phyloP scores from a whole-genome alignment of 2,113 vertebrate species.

The Mixornis gularis region DNA sequence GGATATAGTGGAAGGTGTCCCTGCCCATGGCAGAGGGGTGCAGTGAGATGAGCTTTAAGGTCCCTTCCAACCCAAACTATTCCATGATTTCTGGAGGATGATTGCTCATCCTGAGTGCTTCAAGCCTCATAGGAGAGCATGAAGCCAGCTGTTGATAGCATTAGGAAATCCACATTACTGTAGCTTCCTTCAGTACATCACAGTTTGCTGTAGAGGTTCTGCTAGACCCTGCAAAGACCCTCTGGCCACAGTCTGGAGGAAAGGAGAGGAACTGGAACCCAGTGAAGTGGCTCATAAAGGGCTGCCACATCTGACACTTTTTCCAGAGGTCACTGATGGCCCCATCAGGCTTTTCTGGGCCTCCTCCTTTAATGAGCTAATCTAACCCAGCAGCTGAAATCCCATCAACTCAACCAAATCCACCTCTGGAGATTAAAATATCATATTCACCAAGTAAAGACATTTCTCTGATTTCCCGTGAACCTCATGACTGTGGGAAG shows the following conservation, averaged over 20 bases:
- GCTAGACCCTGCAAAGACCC: neutral
- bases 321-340: neutral
- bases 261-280: neutral
- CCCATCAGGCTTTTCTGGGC: neutral
- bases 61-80: neutral
- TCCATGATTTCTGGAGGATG: neutral
- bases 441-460: neutral
- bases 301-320: neutral
- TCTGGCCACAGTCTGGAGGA: neutral
- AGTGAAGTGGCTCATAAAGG: neutral
- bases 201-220: neutral
- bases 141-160: neutral
- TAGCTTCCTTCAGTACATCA: neutral
- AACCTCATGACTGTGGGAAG: neutral
- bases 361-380: neutral
- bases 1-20: rapidly evolving
- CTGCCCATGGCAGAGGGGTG: neutral
- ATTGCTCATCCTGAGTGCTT: rapidly evolving
- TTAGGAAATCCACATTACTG: neutral
- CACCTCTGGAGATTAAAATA: neutral
- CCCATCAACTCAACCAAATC: neutral
- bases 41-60: neutral
- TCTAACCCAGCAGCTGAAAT: neutral
- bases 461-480: neutral
- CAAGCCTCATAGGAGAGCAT: neutral